Base-by-base conservation (phyloP, 2,888 invertebrate genomes). In the Scelioninae gen. 1 region DNA sequence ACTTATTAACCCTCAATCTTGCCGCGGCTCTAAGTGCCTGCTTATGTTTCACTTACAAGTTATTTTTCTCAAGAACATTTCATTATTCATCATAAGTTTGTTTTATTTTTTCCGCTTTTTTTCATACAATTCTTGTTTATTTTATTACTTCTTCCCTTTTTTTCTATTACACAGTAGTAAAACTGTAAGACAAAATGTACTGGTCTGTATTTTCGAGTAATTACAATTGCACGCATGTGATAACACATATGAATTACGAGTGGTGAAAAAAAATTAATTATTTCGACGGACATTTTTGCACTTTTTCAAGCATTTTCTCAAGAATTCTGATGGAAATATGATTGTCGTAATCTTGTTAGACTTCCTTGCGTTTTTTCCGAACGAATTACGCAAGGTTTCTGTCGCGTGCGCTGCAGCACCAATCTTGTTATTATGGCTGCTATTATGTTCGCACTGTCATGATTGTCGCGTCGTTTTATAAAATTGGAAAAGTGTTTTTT, bases 341-440 rank as follows among this genome's bases (percentile, higher is more conserved):
- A 74, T 82, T 82, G 78, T 69, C 63, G 78, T 75, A 82, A 82
- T 78, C 82, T 76, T 63, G 56, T 75, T 60, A 78, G 74, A 82
- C 77, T 82, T 82, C 82, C 82, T 78, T 68, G 78, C 78, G 74
- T 82, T 82, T 72, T 81, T 82, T 15, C 49, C 75, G 78, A 49
- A 63, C 58, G 74, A 58, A 83, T 79, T 79, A 71, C 83, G 82
- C 65, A 82, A 82, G 69, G 9, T 53, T 53, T 51, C 51, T 79
- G 83, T 79, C 83, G 74, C 82, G 82, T 74, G 82, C 55, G 62
- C 63, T 69, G 40, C 65, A 40, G 32, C 16, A 62, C 62, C 74
- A 63, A 55, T 13, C 69, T 83, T 83, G 58, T 79, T 69, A 83
- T 82, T 75, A 79, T 32, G 49, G 60, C 75, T 55, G 58, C 69